Base-by-base conservation (phyloP, 2,888 invertebrate genomes). In the Sinelater perroti region DNA sequence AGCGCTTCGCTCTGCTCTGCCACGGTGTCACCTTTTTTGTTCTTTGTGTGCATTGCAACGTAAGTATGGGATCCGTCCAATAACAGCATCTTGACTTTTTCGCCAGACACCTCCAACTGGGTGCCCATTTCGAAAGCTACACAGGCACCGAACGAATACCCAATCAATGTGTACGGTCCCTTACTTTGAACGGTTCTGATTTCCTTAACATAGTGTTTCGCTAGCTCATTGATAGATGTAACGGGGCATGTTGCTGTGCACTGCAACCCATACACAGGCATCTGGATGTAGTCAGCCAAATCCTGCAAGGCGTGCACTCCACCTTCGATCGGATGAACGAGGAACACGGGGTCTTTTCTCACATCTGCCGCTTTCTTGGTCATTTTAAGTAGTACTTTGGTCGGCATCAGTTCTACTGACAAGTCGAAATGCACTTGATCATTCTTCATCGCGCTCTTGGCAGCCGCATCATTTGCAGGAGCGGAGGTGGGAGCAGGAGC, bases 61-160 rank as follows among this genome's bases (percentile, higher is more conserved):
- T 89, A 94, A 26, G 86, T 85, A 3, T 92, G 94, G 16, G 94
- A 93, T 31, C 97, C 97, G 80, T 98, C 98, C 66, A 98, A 81
- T 67, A 97, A 84, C 65, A 91, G 85, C 26, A 95, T 80, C 40
- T 84, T 81, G 20, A 83, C 81, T 61, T 74, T 78, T 70, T 85
- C 83, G 1, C 83, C 84, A 21, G 70, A 77, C 64, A 82, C 79
- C 74, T 95, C 92, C 49, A 97, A 80, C 75, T 92, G 90, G 21
- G 90, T 80, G 17, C 93, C 93, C 88, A 98, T 97, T 81, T 97
- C 97, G 76, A 95, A 93, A 11, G 95, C 96, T 24, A 98, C 90
- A 67, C 91, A 88, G 31, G 95, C 93, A 61, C 99, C 98, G 78
- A 93, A 97, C 0, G 97, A 98, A 80, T 99, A 98, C 1, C 97